phyloP scores from a whole-genome alignment of 2,113 vertebrate genomes.

The Ginglymostoma cirratum region DNA sequence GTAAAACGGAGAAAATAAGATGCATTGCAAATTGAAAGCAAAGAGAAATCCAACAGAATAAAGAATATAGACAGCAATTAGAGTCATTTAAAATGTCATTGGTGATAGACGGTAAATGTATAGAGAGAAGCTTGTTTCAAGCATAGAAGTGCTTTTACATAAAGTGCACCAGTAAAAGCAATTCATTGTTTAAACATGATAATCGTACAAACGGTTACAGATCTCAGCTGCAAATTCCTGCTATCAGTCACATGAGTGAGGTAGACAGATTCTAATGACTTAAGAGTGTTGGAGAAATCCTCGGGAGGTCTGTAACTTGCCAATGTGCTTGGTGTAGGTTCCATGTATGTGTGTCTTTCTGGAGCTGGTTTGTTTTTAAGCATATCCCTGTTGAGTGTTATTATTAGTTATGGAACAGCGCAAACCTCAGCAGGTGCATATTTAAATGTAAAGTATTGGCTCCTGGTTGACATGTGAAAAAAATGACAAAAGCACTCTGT shows the following conservation, averaged over 20 bases:
- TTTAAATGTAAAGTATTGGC: conserved; percentile 8
- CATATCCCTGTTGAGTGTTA: neutral
- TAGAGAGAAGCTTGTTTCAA: neutral
- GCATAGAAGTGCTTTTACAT: neutral
- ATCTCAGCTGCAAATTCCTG: neutral
- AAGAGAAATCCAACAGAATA: neutral
- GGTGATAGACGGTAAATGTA: neutral
- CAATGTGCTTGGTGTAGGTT: neutral
- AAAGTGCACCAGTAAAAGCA: neutral
- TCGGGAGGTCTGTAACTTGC: neutral
- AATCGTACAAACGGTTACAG: neutral
- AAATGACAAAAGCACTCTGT: neutral
- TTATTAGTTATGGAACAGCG: neutral
- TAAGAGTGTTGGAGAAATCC: neutral
- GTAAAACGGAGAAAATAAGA: neutral
- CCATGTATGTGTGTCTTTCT: neutral
- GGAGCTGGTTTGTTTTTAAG: neutral
- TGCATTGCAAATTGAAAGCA: neutral
- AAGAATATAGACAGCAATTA: neutral
- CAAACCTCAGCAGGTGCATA: conserved; percentile 23
- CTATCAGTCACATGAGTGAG: neutral
- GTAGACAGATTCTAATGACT: neutral
- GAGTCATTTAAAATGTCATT: neutral
- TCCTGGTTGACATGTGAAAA: neutral
- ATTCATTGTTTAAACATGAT: neutral